Evolutionary conservation across 1,140 invertebrate genomes (phyloP), one percentile per base, ranked within the genome.

Genomic region (Mylabris phalerata): DNA sequence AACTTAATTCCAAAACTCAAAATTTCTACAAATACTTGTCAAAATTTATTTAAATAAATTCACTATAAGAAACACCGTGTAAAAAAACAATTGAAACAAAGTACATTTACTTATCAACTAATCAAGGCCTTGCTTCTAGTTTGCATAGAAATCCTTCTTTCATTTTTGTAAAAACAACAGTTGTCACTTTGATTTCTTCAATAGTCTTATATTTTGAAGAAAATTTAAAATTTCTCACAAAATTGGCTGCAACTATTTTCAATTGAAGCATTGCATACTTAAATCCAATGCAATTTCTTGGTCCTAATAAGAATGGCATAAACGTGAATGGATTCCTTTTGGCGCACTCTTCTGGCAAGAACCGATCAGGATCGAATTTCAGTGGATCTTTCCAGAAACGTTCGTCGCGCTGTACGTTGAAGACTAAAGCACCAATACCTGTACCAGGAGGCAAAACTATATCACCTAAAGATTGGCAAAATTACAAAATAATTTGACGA

Each of bases 361-460:
- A 88, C 52, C 84, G 70, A 50, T 87, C 84, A 0, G 86, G 86
- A 67, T 86, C 77, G 66, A 86, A 88, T 11, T 71, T 67, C 10
- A 84, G 77, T 1, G 85, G 85, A 60, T 88, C 77, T 5, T 82
- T 77, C 73, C 76, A 82, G 59, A 74, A 71, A 42, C 74, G 70
- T 6, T 75, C 72, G 59, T 78, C 67, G 48, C 74, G 64, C 59
- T 84, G 81, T 1, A 80, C 19, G 2, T 32, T 9, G 11, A 11
- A 38, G 5, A 61, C 50, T 4, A 45, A 44, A 0, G 56, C 9
- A 3, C 26, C 10, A 3, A 55, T 26, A 10, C 25, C 39, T n/a
- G 39, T 43, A 9, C 41, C 59, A 26, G 45, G 9, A 0, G 51
- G 59, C 9, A 42, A 42, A 9, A 42, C 11, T 42, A n/a, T 42